Conservation (phyloP, 2,797 vertebrate genomes). For the Pristis pectinata region DNA sequence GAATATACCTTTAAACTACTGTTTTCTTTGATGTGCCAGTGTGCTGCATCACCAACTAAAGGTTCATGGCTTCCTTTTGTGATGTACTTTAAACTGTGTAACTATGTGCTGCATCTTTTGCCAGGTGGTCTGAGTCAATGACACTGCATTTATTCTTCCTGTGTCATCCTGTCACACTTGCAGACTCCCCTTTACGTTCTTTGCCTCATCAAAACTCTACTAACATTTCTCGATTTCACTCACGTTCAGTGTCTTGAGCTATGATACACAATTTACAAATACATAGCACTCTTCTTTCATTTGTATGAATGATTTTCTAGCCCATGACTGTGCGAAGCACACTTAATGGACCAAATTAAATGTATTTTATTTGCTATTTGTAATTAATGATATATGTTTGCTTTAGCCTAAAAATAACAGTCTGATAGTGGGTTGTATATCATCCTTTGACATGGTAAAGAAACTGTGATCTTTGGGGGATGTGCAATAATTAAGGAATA, state of each 20-base stretch:
- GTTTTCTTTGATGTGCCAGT: not conserved
- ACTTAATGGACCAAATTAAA: not conserved
- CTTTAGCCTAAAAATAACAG: not conserved
- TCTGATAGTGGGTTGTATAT: not conserved
- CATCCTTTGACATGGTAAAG: not conserved
- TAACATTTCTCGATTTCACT: not conserved
- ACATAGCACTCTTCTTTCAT: too few species aligned
- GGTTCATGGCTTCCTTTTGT: not conserved
- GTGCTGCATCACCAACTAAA: not conserved
- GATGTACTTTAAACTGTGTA: not conserved
- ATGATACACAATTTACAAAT: too few species aligned
- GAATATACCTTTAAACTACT: not conserved
- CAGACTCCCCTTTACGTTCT: not conserved
- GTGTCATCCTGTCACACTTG: not conserved
- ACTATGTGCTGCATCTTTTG: not conserved
- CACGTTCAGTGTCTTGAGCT: not conserved
- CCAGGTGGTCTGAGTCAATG: not conserved
- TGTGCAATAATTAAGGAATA: not conserved
- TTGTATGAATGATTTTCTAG: too few species aligned
- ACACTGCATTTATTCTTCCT: slow-evolving; percentile 24
- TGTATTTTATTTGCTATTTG: not conserved
- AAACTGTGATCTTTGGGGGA: not conserved
- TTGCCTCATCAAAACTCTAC: not conserved
- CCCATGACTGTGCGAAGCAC: not conserved
- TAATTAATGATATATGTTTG: not conserved